phyloP scores from a whole-genome alignment of 2,113 vertebrate genomes.

The Hyaena hyaena region DNA sequence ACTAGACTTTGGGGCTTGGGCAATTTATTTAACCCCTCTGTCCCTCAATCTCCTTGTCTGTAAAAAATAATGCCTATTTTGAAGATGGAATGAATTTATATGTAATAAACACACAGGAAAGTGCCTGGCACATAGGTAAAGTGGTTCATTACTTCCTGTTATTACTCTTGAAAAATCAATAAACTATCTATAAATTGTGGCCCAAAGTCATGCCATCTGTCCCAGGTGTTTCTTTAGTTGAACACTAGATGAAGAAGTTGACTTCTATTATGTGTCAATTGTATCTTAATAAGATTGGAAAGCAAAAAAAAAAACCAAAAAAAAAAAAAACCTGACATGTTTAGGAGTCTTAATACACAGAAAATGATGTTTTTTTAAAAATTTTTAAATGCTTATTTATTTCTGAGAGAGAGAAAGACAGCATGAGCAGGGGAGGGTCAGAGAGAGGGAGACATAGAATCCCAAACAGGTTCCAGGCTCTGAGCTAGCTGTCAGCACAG shows the following conservation, averaged over 20 bases:
- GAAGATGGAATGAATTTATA: constrained; percentile 8
- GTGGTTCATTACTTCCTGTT: neutral
- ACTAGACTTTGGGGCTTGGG: neutral
- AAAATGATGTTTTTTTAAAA: neutral
- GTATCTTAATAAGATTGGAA: neutral
- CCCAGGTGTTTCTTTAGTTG: neutral
- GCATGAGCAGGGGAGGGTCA: too few relatives aligned
- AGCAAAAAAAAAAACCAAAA: neutral
- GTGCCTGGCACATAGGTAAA: neutral
- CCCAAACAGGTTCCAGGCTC: too few relatives aligned
- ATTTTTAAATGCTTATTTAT: too few relatives aligned
- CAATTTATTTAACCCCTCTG: neutral
- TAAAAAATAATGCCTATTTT: neutral
- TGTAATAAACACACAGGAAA: neutral
- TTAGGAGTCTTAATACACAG: neutral
- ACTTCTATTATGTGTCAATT: neutral
- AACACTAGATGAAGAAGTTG: neutral
- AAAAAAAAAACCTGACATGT: neutral
- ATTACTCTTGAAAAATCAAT: neutral
- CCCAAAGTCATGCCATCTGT: neutral
- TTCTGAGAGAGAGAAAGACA: too few relatives aligned
- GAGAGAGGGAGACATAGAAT: too few relatives aligned
- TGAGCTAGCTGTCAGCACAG: too few relatives aligned
- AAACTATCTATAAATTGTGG: neutral
- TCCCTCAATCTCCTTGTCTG: neutral